phyloP scores from a whole-genome alignment of 2,888 invertebrate genomes.

The Panzeria rudis region DNA sequence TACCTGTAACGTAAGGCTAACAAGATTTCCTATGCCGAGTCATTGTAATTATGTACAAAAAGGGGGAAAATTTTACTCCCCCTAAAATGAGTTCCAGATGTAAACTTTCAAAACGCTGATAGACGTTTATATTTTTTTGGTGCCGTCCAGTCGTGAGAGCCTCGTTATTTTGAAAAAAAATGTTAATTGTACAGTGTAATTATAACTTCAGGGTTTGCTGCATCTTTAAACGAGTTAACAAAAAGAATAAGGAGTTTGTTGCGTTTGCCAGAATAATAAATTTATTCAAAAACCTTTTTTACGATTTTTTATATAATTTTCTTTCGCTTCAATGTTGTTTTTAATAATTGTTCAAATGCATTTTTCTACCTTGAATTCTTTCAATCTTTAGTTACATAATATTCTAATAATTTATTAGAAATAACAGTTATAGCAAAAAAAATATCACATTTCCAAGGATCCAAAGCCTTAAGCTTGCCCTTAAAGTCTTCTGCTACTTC shows the following conservation, averaged over 20 bases:
- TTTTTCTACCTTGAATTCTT: not conserved
- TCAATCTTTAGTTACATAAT: not conserved
- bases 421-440: not conserved
- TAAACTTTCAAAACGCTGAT: too few relatives aligned
- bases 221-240: not conserved
- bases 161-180: too few relatives aligned
- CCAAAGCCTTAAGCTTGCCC: slow-evolving; percentile 6
- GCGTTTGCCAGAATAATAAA: too few relatives aligned
- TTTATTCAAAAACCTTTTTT: too few relatives aligned
- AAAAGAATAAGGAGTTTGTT: not conserved
- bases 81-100: too few relatives aligned
- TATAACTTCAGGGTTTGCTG: not conserved
- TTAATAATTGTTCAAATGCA: not conserved
- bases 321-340: not conserved
- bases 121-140: too few relatives aligned
- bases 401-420: not conserved
- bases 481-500: not conserved
- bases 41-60: too few relatives aligned
- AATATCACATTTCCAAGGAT: slow-evolving; percentile 17
- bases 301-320: too few relatives aligned
- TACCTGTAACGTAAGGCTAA: too few relatives aligned
- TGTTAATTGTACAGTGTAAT: not conserved
- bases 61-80: too few relatives aligned
- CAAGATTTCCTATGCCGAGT: too few relatives aligned
- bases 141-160: too few relatives aligned